Conservation (phyloP, 2,888 invertebrate species). For the Tribolium freemani region DNA sequence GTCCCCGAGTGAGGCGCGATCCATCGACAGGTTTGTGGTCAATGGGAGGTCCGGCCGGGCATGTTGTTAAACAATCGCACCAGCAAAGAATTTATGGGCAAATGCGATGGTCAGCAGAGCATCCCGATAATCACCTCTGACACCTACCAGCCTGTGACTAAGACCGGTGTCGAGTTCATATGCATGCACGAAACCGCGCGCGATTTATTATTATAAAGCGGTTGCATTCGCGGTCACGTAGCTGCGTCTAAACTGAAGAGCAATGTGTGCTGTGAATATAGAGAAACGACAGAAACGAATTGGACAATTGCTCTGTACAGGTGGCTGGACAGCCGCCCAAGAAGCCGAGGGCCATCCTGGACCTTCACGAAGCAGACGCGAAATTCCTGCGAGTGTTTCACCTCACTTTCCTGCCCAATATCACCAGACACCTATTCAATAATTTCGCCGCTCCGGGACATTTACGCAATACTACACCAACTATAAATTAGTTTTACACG, state of each 20-base stretch:
- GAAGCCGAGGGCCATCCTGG: slow-evolving; percentile 20
- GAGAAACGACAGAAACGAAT: slow-evolving; percentile 64
- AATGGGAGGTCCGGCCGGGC: slow-evolving; percentile 63
- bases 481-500: too few species aligned
- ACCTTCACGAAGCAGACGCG: slow-evolving; percentile 17
- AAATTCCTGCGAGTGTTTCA: slow-evolving; percentile 17
- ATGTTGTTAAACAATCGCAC: slow-evolving; percentile 63
- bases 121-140: slow-evolving; percentile 47
- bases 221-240: slow-evolving; percentile 67
- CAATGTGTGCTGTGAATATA: slow-evolving; percentile 61
- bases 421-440: neutral
- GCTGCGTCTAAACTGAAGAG: slow-evolving; percentile 58
- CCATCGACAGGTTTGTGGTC: slow-evolving; percentile 50
- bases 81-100: slow-evolving; percentile 51
- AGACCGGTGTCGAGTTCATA: slow-evolving; percentile 63
- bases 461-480: too few species aligned
- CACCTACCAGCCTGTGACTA: slow-evolving; percentile 60
- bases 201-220: slow-evolving; percentile 66
- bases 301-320: slow-evolving; percentile 40
- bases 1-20: slow-evolving; percentile 24
- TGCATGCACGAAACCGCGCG: slow-evolving; percentile 63
- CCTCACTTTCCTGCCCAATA: slow-evolving; percentile 9
- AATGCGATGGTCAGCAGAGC: slow-evolving; percentile 42
- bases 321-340: slow-evolving; percentile 49
- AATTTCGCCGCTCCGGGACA: too few species aligned